A percentile compares a stretch with the other conserved stretches of the same genome.
Evolutionary conservation across 2,113 vertebrate genomes (phyloP).

Genomic region (Stictonetta naevosa): DNA sequence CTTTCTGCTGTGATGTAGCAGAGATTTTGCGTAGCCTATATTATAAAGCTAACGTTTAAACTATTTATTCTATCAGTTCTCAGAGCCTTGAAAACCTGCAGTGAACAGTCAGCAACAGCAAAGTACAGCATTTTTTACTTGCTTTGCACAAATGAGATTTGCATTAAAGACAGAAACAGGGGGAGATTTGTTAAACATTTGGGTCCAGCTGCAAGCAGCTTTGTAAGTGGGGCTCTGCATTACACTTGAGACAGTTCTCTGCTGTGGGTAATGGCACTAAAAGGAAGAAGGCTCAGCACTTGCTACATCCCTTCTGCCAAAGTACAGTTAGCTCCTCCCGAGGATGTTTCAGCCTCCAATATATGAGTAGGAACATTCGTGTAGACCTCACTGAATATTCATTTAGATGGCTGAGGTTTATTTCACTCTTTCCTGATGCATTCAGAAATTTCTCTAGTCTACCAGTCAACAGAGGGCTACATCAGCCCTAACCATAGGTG

Average conservation of each 20-base stretch:
- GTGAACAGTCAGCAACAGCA: background rate
- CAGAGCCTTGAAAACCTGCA: background rate
- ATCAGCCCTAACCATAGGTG: background rate
- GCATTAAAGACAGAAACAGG: background rate
- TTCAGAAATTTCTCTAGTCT: background rate
- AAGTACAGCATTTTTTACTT: fast-evolving
- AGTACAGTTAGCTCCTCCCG: background rate
- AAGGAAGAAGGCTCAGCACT: background rate
- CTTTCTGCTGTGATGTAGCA: background rate
- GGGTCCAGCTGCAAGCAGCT: background rate
- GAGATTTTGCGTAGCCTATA: background rate
- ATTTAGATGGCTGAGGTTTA: background rate
- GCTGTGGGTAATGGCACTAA: fast-evolving
- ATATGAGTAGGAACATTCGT: background rate
- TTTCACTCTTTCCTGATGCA: background rate
- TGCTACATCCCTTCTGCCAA: background rate
- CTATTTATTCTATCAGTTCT: background rate
- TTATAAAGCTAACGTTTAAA: background rate
- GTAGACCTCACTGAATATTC: background rate
- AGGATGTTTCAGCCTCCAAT: background rate
- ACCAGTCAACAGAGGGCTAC: background rate
- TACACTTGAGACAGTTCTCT: background rate
- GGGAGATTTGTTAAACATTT: background rate
- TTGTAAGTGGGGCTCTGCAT: fast-evolving
- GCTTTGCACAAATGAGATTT: background rate